A percentile compares a stretch with the other conserved stretches of the same genome.
Conservation (phyloP, 2,797 vertebrate genomes). For the Decapterus maruadsi region DNA sequence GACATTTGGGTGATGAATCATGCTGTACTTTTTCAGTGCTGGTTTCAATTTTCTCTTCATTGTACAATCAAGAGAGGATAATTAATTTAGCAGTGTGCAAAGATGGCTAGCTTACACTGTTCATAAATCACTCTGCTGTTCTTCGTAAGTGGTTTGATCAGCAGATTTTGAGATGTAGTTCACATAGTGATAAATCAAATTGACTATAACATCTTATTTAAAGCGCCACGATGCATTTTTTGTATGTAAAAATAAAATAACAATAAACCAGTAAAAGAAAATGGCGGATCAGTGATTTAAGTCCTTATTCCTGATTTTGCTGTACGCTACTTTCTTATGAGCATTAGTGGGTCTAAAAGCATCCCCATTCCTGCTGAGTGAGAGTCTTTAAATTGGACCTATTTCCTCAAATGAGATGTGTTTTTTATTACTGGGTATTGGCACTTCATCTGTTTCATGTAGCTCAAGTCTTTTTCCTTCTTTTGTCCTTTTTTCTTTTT, state of each 20-base stretch:
- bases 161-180: slow-evolving; percentile 54
- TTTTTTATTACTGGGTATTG: slow-evolving; percentile 2
- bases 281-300: neutral
- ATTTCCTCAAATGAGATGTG: neutral
- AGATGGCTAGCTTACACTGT: slow-evolving; percentile 43
- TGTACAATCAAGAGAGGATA: slow-evolving; percentile 67
- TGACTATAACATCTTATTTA: slow-evolving; percentile 35
- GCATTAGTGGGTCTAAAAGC: slow-evolving; percentile 17
- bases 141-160: slow-evolving; percentile 57
- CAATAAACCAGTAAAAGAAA: slow-evolving; percentile 3
- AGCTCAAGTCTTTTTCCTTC: neutral
- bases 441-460: slow-evolving; percentile 2
- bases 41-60: slow-evolving; percentile 67
- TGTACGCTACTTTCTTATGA: slow-evolving; percentile 7
- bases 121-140: slow-evolving; percentile 67
- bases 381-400: slow-evolving; percentile 8
- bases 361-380: neutral
- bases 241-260: slow-evolving; percentile 29
- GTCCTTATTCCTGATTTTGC: slow-evolving; percentile 18
- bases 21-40: slow-evolving; percentile 21
- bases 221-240: slow-evolving; percentile 22
- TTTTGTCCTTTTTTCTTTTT: neutral
- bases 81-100: slow-evolving; percentile 67
- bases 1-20: slow-evolving; percentile 64
- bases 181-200: slow-evolving; percentile 62